These are phyloP conservation scores for Panonychus citri DNA, from an alignment of 1,140 invertebrate genomes.

Conservation along the genomic window DNA sequence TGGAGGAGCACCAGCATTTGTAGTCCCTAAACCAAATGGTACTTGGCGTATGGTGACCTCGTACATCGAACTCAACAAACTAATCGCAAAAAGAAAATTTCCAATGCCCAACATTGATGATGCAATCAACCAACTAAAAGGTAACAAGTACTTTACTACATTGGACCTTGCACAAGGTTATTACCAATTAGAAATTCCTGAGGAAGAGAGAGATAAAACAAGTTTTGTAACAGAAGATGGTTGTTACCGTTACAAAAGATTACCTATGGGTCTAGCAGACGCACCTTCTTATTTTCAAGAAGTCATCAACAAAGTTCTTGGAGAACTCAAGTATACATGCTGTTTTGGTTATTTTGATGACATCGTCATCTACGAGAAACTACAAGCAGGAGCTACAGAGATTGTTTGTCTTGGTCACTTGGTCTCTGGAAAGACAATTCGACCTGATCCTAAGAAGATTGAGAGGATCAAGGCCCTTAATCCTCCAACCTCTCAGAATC, in stretches of 20 bases:
- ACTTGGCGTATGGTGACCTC: background rate
- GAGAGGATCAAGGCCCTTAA: background rate
- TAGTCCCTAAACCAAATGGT: background rate
- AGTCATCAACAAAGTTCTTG: slow-evolving; percentile 12
- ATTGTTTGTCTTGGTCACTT: slow-evolving; percentile 20
- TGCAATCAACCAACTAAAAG: slow-evolving; percentile 10
- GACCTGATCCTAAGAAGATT: slow-evolving; percentile 13
- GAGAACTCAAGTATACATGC: background rate
- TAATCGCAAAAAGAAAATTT: slow-evolving; percentile 1
- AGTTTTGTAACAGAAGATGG: slow-evolving; percentile 3
- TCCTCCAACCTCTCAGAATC: background rate
- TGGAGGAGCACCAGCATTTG: background rate
- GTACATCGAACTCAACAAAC: background rate
- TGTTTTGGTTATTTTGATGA: slow-evolving; percentile 20
- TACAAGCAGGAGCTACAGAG: slow-evolving; percentile 1
- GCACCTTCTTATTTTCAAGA: slow-evolving; percentile 21
- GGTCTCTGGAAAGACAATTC: slow-evolving; percentile 9
- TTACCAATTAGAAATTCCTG: slow-evolving; percentile 18
- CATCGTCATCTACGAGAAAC: slow-evolving; percentile 15
- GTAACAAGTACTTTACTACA: slow-evolving; percentile 6
- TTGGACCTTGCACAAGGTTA: slow-evolving; percentile 21
- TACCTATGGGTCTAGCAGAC: slow-evolving; percentile 25
- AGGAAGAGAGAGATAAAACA: slow-evolving; percentile 16
- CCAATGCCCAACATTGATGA: slow-evolving; percentile 13
- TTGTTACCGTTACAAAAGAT: slow-evolving; percentile 9